Base-by-base conservation (phyloP, 2,113 vertebrate genomes). In the Motacilla alba region DNA sequence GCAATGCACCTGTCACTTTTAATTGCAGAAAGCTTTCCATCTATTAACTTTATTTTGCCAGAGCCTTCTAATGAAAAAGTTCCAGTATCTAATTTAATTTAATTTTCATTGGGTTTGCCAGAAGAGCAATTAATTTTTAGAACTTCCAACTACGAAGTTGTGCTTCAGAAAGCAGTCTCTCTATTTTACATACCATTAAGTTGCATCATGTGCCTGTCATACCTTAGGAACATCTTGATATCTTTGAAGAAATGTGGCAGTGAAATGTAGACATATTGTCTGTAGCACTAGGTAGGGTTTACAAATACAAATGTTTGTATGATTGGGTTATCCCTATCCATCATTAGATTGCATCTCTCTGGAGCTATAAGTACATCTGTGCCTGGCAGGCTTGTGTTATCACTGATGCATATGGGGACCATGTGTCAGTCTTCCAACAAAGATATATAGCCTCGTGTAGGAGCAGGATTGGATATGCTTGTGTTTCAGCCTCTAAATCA, bases 401-500 rank as follows among this genome's bases (percentile, higher is more conserved):
- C 95, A 91, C 77, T 73, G 89, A 82, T 95, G 92, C 97, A 98
- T 97, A 94, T 96, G 95, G 95, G 78, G 87, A 90, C 95, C 96
- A 81, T 89, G 95, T 97, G 97, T 98, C 97, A 95, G 91, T 97
- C 97, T 97, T 95, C 93, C 95, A 95, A 67, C 80, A 93, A 97
- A 97, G 97, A 98, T 97, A 92, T 92, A 97, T 96, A 74, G 92
- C 86, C 70, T 94, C 89, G 72, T 70, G 92, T 87, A 80, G 94
- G 68, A 74, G 89, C 79, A 94, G 89, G 94, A 88, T 93, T 97
- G 94, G 95, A 91, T 95, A 97, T 94, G 87, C 95, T 97, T 97
- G 93, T 95, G 95, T 97, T 98, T 94, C 95, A 97, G 93, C 70
- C 90, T 96, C 96, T 98, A 98, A 98, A 97, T 98, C 97, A 98